phyloP scores from a whole-genome alignment of 1,140 invertebrate species.

The Batillaria attramentaria region DNA sequence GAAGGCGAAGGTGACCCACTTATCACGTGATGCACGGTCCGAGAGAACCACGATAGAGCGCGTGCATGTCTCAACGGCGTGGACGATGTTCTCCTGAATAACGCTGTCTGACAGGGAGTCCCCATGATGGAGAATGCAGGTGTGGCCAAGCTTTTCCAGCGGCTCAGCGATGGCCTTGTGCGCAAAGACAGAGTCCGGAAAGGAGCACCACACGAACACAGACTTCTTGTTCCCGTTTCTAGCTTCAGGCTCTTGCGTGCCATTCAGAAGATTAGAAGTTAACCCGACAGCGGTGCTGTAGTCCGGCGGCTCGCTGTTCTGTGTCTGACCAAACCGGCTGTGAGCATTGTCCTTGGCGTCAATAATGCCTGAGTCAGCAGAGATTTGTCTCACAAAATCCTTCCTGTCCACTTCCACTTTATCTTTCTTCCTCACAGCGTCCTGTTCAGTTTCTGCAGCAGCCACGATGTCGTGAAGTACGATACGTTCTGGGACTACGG shows the following conservation, averaged over 20 bases:
- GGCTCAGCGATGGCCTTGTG: constrained; percentile 37
- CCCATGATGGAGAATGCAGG: constrained; percentile 47
- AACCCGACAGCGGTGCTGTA: background rate
- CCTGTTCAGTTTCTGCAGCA: background rate
- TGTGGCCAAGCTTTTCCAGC: constrained; percentile 44
- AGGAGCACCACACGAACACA: constrained; percentile 49
- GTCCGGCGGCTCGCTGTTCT: background rate
- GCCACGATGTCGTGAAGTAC: background rate
- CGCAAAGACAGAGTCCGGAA: constrained; percentile 44
- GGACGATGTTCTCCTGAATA: constrained; percentile 56
- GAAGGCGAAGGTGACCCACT: constrained; percentile 57
- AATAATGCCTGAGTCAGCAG: background rate
- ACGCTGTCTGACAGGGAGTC: constrained; percentile 51
- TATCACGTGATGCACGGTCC: constrained; percentile 38
- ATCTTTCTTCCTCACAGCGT: background rate
- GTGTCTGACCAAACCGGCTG: background rate
- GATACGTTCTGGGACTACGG: background rate
- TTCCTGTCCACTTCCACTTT: background rate
- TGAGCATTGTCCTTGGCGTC: background rate
- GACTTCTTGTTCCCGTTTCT: background rate
- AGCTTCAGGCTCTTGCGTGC: background rate
- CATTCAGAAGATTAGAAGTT: background rate
- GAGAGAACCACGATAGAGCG: constrained; percentile 52
- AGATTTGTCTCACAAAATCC: no score
- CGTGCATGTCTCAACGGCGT: constrained; percentile 40